Base-by-base conservation (phyloP, 1,140 invertebrate genomes). In the Cherax destructor region DNA sequence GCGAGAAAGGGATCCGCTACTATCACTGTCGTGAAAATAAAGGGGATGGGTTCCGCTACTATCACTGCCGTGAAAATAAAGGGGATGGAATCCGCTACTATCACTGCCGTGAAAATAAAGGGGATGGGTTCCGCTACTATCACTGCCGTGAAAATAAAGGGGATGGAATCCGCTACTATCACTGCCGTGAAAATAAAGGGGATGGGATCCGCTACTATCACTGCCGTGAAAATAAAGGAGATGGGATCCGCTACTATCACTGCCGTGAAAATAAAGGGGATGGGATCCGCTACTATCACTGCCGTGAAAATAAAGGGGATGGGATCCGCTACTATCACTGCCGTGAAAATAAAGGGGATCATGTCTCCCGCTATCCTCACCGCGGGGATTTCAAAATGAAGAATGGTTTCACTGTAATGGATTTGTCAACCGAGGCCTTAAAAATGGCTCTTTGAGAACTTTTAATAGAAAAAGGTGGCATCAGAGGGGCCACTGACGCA, bases 391-490 rank as follows among this genome's bases (percentile, higher is more conserved):
- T 69, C 69, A 85, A 79, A 85, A 85, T 91, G 88, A 91, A 69
- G 83, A 74, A 91, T 91, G 88, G 88, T 79, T 84, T 77, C 59
- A 79, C 72, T 47, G 88, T 91, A 91, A 91, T 91, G 88, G 88
- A 91, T 91, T 91, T 91, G 88, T 91, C 88, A 91, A 91, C 88
- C 61, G 59, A 69, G 80, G 88, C 88, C 77, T 91, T 91, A 91
- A 91, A 91, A 91, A 91, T 91, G 88, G 88, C 88, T 91, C 83
- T 91, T 91, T 91, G 88, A 86, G 88, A 91, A 91, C 74, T 91
- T 91, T 91, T 91, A 91, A 91, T 91, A 91, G 88, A 91, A 91
- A 91, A 80, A 77, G 88, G 88, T 91, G 88, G 88, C 88, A 80
- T 56, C 21, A 41, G 65, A 21, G 65, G 50, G 50, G 76, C 61